Base-by-base conservation (phyloP, 2,888 invertebrate species). In the Pollenia angustigena region DNA sequence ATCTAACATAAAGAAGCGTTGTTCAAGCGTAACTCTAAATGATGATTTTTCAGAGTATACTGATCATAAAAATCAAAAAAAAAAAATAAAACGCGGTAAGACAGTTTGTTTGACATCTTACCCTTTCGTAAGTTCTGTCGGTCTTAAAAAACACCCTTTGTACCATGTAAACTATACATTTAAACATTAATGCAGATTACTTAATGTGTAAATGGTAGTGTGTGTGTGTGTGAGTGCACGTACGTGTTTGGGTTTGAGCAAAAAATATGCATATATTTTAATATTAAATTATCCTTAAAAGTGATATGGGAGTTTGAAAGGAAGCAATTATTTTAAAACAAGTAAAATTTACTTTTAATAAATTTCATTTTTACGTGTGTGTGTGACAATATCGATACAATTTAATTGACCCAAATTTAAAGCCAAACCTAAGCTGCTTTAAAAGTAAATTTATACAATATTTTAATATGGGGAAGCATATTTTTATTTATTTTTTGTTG, bases 391-490 rank as follows among this genome's bases (percentile, higher is more conserved):
- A 76, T 88, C 84, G 89, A 89, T 89, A 82, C 85, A 90, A 90
- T 90, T 89, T 90, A 89, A 90, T 90, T 90, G 91, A 90, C 90
- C 90, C 76, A 89, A 90, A 90, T 90, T 88, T 76, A 56, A 74
- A 80, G 80, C 60, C 46, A 78, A 64, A 56, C 8, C 42, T 56
- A 60, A 74, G 52, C 74, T 75, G 50, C 74, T 62, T 62, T 50
- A 42, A 62, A 62, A 50, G 42, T 50, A 75, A 62, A 50, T 62
- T 62, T 42, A 40, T 50, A 62, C 62, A 62, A 18, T 62, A 52
- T 76, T 44, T 23, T n/a, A 44, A 68, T 32, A 68, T 10, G 16
- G 16, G n/a, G 16, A 58, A 48, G 11, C 4, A 48, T 48, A 48
- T 12, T 3, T n/a, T 50, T 1, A 52, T 9, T 8, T n/a, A n/a